Percentiles rank a stretch among this genome's conserved stretches.
These are phyloP conservation scores for Synergus laeviventris DNA, from an alignment of 2,888 invertebrate species.

Conservation along the genomic window DNA sequence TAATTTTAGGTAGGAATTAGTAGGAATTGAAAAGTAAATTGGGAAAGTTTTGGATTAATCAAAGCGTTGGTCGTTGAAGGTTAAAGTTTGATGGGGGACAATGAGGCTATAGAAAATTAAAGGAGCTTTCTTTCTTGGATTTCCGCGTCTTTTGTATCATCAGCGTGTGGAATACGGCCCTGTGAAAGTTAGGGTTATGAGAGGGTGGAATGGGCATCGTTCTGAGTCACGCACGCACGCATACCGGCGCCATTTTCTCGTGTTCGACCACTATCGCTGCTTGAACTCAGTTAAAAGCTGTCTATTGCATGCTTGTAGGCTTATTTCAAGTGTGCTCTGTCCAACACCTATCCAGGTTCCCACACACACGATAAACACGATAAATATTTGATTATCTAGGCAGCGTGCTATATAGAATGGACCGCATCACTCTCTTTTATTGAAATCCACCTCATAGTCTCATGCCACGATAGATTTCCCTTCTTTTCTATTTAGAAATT, in stretches of 20 bases:
- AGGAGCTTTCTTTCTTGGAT: background rate
- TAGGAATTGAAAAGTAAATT: background rate
- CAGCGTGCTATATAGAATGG: background rate
- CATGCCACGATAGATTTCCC: background rate
- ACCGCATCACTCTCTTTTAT: background rate
- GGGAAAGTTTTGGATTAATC: background rate
- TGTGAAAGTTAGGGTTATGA: slow-evolving; percentile 30
- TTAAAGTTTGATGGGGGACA: background rate
- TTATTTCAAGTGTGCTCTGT: background rate
- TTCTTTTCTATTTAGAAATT: background rate
- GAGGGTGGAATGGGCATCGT: slow-evolving; percentile 15
- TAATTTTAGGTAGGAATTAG: background rate
- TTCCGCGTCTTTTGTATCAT: background rate
- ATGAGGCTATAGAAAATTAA: background rate
- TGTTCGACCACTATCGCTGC: slow-evolving; percentile 46
- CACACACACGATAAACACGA: slow-evolving; percentile 3
- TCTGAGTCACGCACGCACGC: slow-evolving; percentile 50
- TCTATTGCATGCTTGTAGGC: background rate
- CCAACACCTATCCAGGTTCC: background rate
- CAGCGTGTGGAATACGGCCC: slow-evolving; percentile 29
- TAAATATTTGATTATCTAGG: slow-evolving; percentile 1
- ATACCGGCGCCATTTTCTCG: slow-evolving; percentile 54
- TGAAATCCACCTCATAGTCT: background rate
- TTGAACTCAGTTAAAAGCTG: slow-evolving; percentile 40
- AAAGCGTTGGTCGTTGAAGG: background rate